Evolutionary conservation across 2,797 vertebrate species (phyloP).

Genomic region (Spheniscus humboldti): DNA sequence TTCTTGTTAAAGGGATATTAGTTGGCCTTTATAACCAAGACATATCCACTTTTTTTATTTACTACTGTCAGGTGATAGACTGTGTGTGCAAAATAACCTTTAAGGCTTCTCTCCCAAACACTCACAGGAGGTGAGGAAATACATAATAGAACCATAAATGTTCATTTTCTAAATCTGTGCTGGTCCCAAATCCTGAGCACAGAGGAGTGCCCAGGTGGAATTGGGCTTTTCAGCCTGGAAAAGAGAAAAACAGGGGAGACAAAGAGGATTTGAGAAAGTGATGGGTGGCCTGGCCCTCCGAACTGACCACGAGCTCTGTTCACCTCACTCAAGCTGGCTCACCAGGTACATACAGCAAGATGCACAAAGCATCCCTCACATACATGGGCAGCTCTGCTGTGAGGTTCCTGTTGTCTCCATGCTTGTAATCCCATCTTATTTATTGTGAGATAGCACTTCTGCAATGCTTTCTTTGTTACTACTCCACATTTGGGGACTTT

Average conservation of each 20-base stretch:
- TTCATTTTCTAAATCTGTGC: background rate
- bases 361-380: background rate
- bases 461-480: background rate
- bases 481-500: rapidly evolving
- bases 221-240: background rate
- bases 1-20: background rate
- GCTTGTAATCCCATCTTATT: background rate
- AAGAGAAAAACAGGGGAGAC: background rate
- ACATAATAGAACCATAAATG: rapidly evolving
- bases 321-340: background rate
- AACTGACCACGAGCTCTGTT: background rate
- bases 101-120: background rate
- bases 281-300: background rate
- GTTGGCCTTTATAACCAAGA: background rate
- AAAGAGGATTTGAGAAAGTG: background rate
- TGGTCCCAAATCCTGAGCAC: background rate
- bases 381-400: background rate
- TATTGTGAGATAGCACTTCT: background rate
- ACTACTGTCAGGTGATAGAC: background rate
- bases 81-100: rapidly evolving
- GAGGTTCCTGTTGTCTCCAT: background rate
- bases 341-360: background rate
- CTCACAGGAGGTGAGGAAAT: background rate
- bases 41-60: background rate
- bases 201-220: background rate